Evolutionary conservation across 1,140 invertebrate species (phyloP).

Genomic region (Chrysoperla carnea): DNA sequence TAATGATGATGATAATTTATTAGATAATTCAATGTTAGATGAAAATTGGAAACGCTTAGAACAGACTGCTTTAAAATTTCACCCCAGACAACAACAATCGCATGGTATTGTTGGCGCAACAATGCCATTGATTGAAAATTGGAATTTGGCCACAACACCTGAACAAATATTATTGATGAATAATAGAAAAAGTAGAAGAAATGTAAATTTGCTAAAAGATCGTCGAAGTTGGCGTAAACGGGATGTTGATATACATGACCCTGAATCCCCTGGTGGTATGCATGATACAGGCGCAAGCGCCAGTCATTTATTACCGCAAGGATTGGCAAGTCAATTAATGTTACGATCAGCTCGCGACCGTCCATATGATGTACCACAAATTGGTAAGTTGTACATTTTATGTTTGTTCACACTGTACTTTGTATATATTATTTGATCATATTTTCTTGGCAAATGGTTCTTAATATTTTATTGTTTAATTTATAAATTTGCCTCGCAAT

Average conservation of each 20-base stretch:
- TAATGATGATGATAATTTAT: too few relatives aligned
- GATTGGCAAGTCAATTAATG: conserved; percentile 38
- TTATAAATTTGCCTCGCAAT: too few relatives aligned
- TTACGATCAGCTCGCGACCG: conserved; percentile 39
- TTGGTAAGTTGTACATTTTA: conserved; percentile 32
- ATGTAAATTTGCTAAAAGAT: too few relatives aligned
- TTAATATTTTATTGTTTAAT: background rate
- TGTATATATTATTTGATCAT: background rate
- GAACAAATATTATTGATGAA: too few relatives aligned
- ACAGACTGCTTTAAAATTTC: too few relatives aligned
- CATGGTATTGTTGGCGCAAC: too few relatives aligned
- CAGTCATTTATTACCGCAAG: conserved; percentile 8
- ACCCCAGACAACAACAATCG: too few relatives aligned
- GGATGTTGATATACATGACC: background rate
- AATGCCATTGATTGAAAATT: too few relatives aligned
- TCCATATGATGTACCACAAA: conserved; percentile 50
- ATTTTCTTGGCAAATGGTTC: background rate
- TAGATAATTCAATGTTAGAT: too few relatives aligned
- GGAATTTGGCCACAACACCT: too few relatives aligned
- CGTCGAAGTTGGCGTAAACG: background rate
- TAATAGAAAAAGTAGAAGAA: too few relatives aligned
- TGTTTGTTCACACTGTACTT: background rate
- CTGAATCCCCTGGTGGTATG: background rate
- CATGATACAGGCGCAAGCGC: conserved; percentile 5
- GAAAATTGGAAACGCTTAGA: too few relatives aligned